A percentile compares a stretch with the other conserved stretches of the same genome.
Conservation (phyloP, 2,888 invertebrate genomes). For the Monochamus alternatus region DNA sequence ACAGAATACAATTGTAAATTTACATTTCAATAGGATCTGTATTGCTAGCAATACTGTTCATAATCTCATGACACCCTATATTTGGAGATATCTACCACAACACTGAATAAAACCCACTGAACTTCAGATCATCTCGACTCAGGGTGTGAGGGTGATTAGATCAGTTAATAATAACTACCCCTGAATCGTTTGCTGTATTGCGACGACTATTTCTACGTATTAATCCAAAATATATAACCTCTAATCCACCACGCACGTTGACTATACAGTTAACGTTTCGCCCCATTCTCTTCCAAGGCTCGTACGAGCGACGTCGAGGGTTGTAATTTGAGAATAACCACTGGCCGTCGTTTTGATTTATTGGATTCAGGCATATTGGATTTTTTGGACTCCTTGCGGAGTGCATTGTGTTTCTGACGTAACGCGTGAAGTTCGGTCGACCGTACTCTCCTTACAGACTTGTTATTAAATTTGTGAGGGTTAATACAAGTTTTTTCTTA, state of each 20-base stretch:
- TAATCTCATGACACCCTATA: too few species aligned
- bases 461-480: too few species aligned
- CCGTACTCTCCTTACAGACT: too few species aligned
- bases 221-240: slow-evolving; percentile 13
- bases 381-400: background rate
- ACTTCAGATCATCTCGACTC: background rate
- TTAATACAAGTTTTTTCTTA: too few species aligned
- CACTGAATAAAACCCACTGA: too few species aligned
- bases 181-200: background rate
- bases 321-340: slow-evolving; percentile 22
- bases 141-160: background rate
- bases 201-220: background rate
- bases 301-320: slow-evolving; percentile 10
- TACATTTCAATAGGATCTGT: too few species aligned
- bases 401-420: background rate
- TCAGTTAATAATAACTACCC: slow-evolving; percentile 10
- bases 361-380: slow-evolving; percentile 25
- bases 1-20: too few species aligned
- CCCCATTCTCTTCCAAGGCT: background rate
- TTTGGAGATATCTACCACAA: too few species aligned
- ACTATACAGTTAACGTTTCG: background rate
- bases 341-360: slow-evolving; percentile 24
- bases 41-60: too few species aligned
- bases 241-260: slow-evolving; percentile 7
- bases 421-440: background rate